Conservation (phyloP, 2,113 vertebrate species). For the Mustela lutreola region DNA sequence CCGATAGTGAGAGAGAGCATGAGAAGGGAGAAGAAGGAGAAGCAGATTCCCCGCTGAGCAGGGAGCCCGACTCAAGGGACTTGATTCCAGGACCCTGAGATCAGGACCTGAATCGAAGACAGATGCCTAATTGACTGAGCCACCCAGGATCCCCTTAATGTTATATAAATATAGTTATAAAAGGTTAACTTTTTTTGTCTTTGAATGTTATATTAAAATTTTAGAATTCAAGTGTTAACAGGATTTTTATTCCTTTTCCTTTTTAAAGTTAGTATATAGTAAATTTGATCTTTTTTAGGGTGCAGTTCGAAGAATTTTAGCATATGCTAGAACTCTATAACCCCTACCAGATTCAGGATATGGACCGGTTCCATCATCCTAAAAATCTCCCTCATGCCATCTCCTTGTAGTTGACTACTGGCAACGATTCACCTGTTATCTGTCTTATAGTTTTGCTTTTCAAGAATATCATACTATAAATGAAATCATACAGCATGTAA, state of each 20-base stretch:
- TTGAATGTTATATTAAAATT: neutral
- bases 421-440: neutral
- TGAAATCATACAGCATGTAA: neutral
- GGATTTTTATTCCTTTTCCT: neutral
- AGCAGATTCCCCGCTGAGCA: neutral
- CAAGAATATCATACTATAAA: neutral
- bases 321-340: neutral
- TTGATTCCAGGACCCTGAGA: neutral
- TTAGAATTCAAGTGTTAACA: conserved; percentile 10
- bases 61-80: no score
- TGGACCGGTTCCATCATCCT: neutral
- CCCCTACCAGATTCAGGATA: neutral
- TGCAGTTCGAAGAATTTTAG: neutral
- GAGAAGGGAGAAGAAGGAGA: neutral
- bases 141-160: neutral
- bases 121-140: neutral
- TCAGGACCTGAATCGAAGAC: neutral
- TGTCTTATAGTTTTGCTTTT: neutral
- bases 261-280: neutral
- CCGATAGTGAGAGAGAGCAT: neutral
- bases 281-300: neutral
- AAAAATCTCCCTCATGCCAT: neutral
- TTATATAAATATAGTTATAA: neutral
- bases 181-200: neutral
- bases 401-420: neutral